Evolutionary conservation across 92 coral and sea anemone species (phyloP).

Genomic region (Nematostella vectensis): DNA sequence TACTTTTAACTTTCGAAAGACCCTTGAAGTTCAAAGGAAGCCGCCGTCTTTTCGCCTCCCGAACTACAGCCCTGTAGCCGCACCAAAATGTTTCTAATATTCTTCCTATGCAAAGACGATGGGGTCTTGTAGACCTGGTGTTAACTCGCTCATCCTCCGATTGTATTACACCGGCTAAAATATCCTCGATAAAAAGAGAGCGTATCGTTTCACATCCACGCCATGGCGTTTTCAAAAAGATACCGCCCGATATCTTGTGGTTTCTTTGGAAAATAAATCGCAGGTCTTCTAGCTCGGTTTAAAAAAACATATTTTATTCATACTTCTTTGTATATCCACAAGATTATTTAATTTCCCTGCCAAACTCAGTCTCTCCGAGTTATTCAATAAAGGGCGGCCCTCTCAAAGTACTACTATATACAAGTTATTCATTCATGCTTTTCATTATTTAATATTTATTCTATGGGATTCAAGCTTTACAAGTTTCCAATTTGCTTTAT

Average conservation of each 20-base stretch:
- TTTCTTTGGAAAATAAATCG: slow-evolving; percentile 42
- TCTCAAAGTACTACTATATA: not conserved
- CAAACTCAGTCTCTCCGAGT: not conserved
- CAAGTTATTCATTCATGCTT: no score
- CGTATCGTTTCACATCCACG: no score
- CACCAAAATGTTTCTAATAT: slow-evolving; percentile 8
- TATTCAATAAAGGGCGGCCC: not conserved
- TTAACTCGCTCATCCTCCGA: no score
- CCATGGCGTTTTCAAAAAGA: no score
- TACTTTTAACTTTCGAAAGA: slow-evolving; percentile 36
- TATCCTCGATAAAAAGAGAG: no score
- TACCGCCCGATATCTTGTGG: slow-evolving; percentile 51
- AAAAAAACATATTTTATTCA: slow-evolving; percentile 70
- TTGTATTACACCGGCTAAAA: no score
- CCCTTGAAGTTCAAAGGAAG: slow-evolving; percentile 23
- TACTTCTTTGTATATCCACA: no score
- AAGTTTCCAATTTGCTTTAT: no score
- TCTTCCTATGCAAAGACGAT: slow-evolving; percentile 32
- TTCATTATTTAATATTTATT: no score
- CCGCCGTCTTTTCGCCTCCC: not conserved
- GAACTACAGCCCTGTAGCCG: slow-evolving; percentile 24
- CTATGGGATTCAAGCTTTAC: no score
- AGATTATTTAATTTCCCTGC: no score
- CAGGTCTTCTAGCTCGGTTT: slow-evolving; percentile 29
- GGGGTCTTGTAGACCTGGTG: no score